Percentiles rank a stretch among this genome's conserved stretches.
phyloP scores from a whole-genome alignment of 2,888 invertebrate species.

The Aricia artaxerxes region DNA sequence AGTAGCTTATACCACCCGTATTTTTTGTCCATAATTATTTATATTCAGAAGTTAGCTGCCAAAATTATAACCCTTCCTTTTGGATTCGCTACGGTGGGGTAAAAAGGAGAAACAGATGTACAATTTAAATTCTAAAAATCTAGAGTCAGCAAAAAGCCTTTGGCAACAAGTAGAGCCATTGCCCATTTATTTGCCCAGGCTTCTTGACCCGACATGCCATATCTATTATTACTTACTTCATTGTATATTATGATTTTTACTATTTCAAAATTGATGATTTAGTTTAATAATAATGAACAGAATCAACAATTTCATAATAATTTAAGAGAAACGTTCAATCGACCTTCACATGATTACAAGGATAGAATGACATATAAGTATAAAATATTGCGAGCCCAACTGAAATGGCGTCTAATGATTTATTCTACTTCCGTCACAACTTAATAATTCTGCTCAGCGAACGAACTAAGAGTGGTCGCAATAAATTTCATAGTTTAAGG shows the following conservation, averaged over 20 bases:
- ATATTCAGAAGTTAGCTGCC: no score
- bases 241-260: no score
- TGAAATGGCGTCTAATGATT: conserved; percentile 26
- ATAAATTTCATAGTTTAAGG: conserved; percentile 46
- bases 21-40: neutral
- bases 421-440: conserved; percentile 27
- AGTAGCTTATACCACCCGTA: neutral
- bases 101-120: neutral
- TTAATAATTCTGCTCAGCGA: conserved; percentile 36
- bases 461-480: conserved; percentile 33
- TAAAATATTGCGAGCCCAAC: neutral
- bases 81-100: neutral
- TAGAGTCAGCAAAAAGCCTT: neutral
- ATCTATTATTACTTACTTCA: no score
- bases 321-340: neutral
- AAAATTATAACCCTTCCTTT: neutral
- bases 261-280: no score
- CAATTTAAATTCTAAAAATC: neutral
- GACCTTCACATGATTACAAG: neutral
- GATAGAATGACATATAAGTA: neutral
- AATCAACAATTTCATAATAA: neutral
- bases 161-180: no score
- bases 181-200: no score
- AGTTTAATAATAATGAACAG: no score
- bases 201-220: no score